Base-by-base conservation (phyloP, 2,888 invertebrate species). In the Autographa gamma region DNA sequence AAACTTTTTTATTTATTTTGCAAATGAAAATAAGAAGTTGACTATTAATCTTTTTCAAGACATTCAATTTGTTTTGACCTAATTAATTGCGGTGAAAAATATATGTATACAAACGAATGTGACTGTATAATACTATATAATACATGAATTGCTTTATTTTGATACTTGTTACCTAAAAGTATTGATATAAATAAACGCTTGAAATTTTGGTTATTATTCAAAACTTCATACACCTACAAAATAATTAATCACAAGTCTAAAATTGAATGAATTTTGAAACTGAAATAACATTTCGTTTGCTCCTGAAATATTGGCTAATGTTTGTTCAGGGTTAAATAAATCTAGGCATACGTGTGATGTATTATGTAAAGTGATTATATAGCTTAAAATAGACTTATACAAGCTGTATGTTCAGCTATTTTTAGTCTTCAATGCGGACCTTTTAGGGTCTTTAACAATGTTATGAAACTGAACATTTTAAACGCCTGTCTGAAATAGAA, bases 291-390 rank as follows among this genome's bases (percentile, higher is more conserved):
- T 48, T n/a, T 48, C 14, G n/a, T 16, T 48, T n/a, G 16, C n/a
- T 48, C n/a, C 48, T n/a, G 48, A 48, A 48, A 48, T 48, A 48
- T 48, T 48, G 48, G 48, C 48, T 48, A 7, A 48, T 48, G 48
- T 48, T 48, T 48, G 48, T 48, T 48, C n/a, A 48, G 48, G 48
- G 16, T n/a, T 48, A 48, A 48, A 16, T 48, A 16, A n/a, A 48
- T 48, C 48, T 48, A 48, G 48, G n/a, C 48, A 7, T n/a, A 38
- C n/a, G 48, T 16, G 43, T 16, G 14, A 1, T 11, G 6, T 38
- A 38, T 41, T 41, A 41, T 34, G 11, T 38, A 43, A 43, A 2
- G 16, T 43, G 16, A 43, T 43, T 25, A 25, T 16, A 43, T 16
- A 43, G 14, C 43, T 16, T 25, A 25, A 25, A 25, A 25, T 25